Evolutionary conservation across 2,113 vertebrate genomes (phyloP).

Genomic region (Epinephelus lanceolatus): DNA sequence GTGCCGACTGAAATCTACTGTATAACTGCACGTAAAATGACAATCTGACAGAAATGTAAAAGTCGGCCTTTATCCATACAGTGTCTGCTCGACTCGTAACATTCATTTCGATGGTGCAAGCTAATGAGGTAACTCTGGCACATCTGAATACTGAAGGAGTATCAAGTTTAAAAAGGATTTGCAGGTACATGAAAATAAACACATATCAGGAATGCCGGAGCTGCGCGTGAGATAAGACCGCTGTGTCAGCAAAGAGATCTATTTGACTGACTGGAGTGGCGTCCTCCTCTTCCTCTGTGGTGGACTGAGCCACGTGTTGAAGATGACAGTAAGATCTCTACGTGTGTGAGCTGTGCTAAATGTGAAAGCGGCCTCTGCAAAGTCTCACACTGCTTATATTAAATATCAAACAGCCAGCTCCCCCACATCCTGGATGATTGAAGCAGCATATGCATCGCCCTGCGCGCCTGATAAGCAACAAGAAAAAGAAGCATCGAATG

Average conservation of each 20-base stretch:
- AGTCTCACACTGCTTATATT: constrained; percentile 5
- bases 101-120: no score
- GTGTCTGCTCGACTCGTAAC: no score
- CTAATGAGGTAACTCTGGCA: no score
- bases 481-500: constrained; percentile 11
- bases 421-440: constrained; percentile 57
- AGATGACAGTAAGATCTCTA: constrained; percentile 1
- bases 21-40: no score
- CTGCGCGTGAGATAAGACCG: neutral
- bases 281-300: neutral
- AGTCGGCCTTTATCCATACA: no score
- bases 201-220: neutral
- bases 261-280: constrained; percentile 15
- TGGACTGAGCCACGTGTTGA: neutral
- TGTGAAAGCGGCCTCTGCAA: constrained; percentile 19
- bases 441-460: constrained; percentile 43
- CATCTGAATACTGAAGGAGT: neutral
- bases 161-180: neutral
- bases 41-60: no score
- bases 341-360: constrained; percentile 23
- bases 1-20: no score
- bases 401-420: constrained; percentile 33
- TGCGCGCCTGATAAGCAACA: constrained; percentile 34
- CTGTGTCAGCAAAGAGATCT: constrained; percentile 13
- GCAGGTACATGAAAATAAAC: neutral